Base-by-base conservation (phyloP, 2,797 vertebrate genomes). In the Catostomus latipinnis region DNA sequence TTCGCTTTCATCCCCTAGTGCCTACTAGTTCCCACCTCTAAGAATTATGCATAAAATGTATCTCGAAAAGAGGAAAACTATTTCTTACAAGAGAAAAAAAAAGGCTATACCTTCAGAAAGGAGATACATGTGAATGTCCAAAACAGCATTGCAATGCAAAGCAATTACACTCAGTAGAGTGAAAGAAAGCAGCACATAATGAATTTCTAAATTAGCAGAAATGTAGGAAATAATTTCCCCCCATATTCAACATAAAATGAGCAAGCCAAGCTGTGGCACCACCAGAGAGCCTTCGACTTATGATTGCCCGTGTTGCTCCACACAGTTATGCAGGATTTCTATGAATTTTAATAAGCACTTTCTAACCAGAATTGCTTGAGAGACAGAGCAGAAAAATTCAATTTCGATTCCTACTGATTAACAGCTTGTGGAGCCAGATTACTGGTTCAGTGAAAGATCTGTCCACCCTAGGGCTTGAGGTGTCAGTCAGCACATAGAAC, bases 241-340 rank as follows among this genome's bases (percentile, higher is more conserved):
- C 65, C 52, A 62, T 74, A 81, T 76, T 56, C 69, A 69, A 68
- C 5, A 63, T 60, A 62, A 76, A 67, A 49, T 13, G 8, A 80
- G 56, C 54, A 62, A 4, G 45, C 57, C 54, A n/a, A 5, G 58
- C 57, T 43, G 74, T 14, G 43, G 62, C 43, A 45, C 45, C 43
- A 45, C 45, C 61, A 46, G 18, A 80, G 57, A 13, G 18, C n/a
- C 45, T 63, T 45, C 43, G 68, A 73, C 56, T 69, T 69, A 54
- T 76, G 81, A 80, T 83, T 83, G 76, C 81, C 72, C 52, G 76
- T 77, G 62, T 52, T 62, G 69, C 8, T 52, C 76, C 62, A 77
- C 69, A 46, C 43, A 67, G 34, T 81, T 67, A 45, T 61, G 69
- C 71, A 83, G 76, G 43, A 34, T 34, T 45, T 74, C 56, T 16